A percentile compares a stretch with the other conserved stretches of the same genome.
Conservation (phyloP, 92 coral and sea anemone genomes). For the Epizoanthus scotinus region DNA sequence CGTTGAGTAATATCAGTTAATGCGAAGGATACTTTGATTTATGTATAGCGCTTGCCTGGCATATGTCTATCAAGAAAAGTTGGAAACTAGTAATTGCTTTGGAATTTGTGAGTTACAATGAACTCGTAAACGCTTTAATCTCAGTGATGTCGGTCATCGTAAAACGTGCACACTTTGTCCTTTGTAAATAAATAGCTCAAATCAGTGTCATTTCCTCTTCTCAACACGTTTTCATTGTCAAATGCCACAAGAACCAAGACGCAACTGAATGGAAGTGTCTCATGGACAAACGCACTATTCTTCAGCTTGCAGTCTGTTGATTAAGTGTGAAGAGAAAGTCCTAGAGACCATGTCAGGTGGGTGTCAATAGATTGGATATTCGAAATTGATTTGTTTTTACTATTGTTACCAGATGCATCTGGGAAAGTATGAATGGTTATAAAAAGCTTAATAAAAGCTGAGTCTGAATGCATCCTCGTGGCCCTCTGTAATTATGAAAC, state of each 20-base stretch:
- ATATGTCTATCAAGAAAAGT: neutral
- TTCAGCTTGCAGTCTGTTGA: neutral
- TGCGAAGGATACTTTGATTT: neutral
- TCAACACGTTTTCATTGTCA: slow-evolving; percentile 46
- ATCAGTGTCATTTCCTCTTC: slow-evolving; percentile 32
- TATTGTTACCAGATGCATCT: slow-evolving; percentile 33
- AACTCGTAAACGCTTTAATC: neutral
- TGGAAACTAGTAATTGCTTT: neutral
- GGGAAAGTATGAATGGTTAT: slow-evolving; percentile 42
- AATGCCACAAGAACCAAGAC: slow-evolving; percentile 32
- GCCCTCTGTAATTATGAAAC: neutral
- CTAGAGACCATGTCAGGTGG: neutral
- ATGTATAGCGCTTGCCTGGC: neutral
- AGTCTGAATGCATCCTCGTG: slow-evolving; percentile 37
- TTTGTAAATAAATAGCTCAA: slow-evolving; percentile 41
- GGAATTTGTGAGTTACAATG: neutral
- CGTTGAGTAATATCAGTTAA: neutral
- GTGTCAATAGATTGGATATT: slow-evolving; percentile 32
- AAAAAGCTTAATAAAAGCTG: slow-evolving; percentile 32
- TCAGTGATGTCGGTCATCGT: neutral
- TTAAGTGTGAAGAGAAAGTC: slow-evolving; percentile 17
- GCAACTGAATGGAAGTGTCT: slow-evolving; percentile 10
- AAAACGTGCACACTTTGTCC: slow-evolving; percentile 46
- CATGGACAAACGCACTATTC: neutral
- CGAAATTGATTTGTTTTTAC: slow-evolving; percentile 16